These are phyloP conservation scores for Sphenopsis melanotis DNA, from an alignment of 2,797 vertebrate genomes.

Conservation along the genomic window DNA sequence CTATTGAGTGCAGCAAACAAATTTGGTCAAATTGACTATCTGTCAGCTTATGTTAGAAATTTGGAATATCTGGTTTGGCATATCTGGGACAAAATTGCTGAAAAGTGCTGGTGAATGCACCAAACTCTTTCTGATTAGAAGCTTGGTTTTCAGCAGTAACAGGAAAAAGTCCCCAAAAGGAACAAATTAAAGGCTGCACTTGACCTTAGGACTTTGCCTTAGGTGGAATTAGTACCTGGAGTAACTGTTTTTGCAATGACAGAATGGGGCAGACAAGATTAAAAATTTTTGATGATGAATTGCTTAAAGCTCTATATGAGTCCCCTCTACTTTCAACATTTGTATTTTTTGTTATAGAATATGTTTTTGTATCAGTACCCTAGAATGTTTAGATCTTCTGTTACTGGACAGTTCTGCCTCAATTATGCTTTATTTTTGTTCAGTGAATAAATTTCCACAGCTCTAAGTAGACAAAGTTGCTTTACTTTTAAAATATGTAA, in stretches of 20 bases:
- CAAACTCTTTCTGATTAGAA: neutral
- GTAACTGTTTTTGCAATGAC: neutral
- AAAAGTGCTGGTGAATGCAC: neutral
- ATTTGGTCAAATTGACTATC: neutral
- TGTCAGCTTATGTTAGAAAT: neutral
- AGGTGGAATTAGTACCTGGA: neutral
- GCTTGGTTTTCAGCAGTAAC: neutral
- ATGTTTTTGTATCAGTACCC: neutral
- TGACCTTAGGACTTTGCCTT: neutral
- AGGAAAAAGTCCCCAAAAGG: neutral
- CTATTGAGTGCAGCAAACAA: neutral
- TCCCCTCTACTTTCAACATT: neutral
- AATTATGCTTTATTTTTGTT: neutral
- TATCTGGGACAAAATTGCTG: neutral
- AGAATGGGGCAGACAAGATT: neutral
- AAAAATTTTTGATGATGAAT: neutral
- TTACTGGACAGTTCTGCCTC: neutral
- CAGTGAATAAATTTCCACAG: neutral
- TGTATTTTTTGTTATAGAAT: neutral
- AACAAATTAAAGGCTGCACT: neutral
- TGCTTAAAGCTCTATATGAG: neutral
- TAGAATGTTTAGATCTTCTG: neutral
- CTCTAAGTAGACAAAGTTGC: neutral
- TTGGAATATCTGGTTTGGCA: neutral
- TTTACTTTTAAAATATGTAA: neutral